phyloP scores from a whole-genome alignment of 2,797 vertebrate genomes.

The Caiman crocodilus region DNA sequence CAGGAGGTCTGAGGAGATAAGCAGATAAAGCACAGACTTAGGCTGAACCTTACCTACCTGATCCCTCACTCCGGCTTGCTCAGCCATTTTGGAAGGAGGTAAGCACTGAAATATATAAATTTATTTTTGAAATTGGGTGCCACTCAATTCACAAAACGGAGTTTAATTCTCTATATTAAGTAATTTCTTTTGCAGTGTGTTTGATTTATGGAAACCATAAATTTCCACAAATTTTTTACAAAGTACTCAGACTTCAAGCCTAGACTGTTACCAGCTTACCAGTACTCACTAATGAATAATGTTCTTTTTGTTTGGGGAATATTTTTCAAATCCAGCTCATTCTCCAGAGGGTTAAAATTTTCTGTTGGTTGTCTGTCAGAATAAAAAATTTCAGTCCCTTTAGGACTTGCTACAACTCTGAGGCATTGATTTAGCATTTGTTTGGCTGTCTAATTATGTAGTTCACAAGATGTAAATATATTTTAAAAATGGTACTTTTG shows the following conservation, averaged over 20 bases:
- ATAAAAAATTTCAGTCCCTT: background rate
- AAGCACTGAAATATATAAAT: too few relatives aligned
- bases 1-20: too few relatives aligned
- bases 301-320: background rate
- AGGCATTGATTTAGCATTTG: background rate
- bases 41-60: too few relatives aligned
- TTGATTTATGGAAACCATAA: background rate
- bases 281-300: background rate
- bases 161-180: background rate
- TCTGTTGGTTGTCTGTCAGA: background rate
- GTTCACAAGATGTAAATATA: background rate
- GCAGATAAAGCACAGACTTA: too few relatives aligned
- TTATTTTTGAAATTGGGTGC: too few relatives aligned
- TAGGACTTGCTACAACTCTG: background rate
- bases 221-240: background rate
- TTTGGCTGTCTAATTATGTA: background rate
- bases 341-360: background rate
- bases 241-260: background rate
- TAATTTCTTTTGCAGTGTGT: background rate
- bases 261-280: background rate
- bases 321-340: background rate
- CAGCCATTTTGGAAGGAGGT: too few relatives aligned
- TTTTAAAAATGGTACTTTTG: background rate
- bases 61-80: too few relatives aligned
- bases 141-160: too few relatives aligned